Conservation (phyloP, 2,113 vertebrate species). For the Pardalotus punctatus region DNA sequence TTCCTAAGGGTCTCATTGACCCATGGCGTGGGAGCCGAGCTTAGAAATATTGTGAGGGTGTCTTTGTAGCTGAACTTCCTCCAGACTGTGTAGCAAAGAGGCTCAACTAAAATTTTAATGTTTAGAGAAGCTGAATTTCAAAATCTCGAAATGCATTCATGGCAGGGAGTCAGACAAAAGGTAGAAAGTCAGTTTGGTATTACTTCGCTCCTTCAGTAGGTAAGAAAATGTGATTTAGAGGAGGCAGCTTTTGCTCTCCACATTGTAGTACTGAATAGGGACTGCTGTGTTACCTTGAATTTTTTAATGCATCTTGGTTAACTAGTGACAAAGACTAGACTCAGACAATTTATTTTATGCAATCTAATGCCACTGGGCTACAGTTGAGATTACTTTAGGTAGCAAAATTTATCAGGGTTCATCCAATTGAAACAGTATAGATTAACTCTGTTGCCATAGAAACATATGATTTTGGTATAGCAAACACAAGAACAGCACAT, state of each 20-base stretch:
- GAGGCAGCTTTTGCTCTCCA: not conserved
- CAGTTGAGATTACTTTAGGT: constrained; percentile 5
- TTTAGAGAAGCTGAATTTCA: not conserved
- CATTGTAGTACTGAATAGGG: not conserved
- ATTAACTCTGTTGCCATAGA: constrained; percentile 28
- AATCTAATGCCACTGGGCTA: constrained; percentile 4
- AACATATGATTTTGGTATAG: not conserved
- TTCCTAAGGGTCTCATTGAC: not conserved
- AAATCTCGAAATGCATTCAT: not conserved
- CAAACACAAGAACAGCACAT: not conserved
- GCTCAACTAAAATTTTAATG: not conserved
- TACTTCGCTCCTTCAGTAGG: not conserved
- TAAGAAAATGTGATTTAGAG: not conserved
- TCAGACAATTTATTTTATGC: constrained; percentile 39
- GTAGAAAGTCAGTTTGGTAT: not conserved
- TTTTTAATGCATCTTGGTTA: constrained; percentile 15
- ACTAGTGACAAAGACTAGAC: not conserved
- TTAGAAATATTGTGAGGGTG: not conserved
- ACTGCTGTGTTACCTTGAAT: not conserved
- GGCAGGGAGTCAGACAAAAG: not conserved
- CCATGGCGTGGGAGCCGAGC: not conserved
- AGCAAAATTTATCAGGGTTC: constrained; percentile 38
- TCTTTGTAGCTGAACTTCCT: not conserved
- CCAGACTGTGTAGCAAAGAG: not conserved
- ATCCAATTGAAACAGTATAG: constrained; percentile 32